These are phyloP conservation scores for Porites divaricata DNA, from an alignment of 92 coral and sea anemone species.

Conservation along the genomic window DNA sequence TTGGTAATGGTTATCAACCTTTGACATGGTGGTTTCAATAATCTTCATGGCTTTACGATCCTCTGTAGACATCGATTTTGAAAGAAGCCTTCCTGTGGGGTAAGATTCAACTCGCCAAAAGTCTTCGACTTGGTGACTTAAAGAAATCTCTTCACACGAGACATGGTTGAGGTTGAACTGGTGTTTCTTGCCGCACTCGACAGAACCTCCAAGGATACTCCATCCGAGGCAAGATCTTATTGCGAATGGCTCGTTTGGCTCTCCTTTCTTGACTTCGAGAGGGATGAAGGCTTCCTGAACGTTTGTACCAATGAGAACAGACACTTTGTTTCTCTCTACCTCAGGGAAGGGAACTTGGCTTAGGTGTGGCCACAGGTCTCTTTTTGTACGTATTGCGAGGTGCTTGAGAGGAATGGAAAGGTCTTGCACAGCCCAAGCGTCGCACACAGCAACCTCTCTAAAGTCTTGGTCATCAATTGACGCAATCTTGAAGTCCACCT, in stretches of 20 bases:
- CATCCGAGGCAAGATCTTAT: too few relatives aligned
- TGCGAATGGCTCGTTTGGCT: conserved; percentile 3
- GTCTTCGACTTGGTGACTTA: conserved; percentile 40
- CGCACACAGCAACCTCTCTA: conserved; percentile 4
- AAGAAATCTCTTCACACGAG: too few relatives aligned
- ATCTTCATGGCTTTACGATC: not conserved
- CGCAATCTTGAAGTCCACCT: conserved; percentile 40
- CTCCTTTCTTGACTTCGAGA: conserved; percentile 24
- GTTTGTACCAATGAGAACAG: conserved; percentile 7
- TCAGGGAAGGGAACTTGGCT: not conserved
- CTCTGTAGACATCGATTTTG: conserved; percentile 30
- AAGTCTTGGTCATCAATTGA: conserved; percentile 15
- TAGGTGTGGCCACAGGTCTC: too few relatives aligned
- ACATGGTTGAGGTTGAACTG: too few relatives aligned
- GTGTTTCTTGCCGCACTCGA: too few relatives aligned
- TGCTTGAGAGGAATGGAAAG: conserved; percentile 40
- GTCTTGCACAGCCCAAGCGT: conserved; percentile 42
- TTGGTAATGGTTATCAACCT: conserved; percentile 32
- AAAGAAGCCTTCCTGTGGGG: not conserved
- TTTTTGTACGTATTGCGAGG: not conserved
- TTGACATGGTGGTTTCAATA: not conserved
- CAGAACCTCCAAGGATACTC: too few relatives aligned
- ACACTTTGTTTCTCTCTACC: not conserved
- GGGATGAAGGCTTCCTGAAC: conserved; percentile 17
- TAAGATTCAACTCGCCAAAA: conserved; percentile 44